Evolutionary conservation across 2,888 invertebrate species (phyloP).

Genomic region (Willowsia nigromaculata): DNA sequence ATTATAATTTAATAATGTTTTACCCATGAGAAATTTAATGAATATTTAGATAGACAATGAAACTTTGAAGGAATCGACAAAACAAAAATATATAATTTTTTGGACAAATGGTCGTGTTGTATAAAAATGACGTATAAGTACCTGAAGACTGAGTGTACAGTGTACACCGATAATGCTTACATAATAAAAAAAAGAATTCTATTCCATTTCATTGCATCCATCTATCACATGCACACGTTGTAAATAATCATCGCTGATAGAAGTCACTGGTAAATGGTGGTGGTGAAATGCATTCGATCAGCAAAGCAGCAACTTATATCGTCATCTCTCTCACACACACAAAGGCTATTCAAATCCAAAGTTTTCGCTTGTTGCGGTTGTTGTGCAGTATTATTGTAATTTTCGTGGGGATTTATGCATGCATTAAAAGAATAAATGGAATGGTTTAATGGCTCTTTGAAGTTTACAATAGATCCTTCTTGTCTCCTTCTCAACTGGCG

Average conservation of each 20-base stretch:
- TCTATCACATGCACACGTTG: constrained; percentile 51
- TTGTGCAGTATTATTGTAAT: constrained; percentile 44
- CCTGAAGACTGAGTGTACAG: no score
- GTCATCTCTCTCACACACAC: neutral
- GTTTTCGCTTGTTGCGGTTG: constrained; percentile 34
- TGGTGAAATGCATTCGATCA: constrained; percentile 42
- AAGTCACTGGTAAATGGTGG: neutral
- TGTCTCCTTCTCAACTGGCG: constrained; percentile 17
- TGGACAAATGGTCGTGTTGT: no score
- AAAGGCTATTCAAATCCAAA: constrained; percentile 30
- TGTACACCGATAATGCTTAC: neutral
- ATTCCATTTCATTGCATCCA: constrained; percentile 29
- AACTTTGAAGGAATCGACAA: no score
- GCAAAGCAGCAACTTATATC: neutral
- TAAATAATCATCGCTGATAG: constrained; percentile 38
- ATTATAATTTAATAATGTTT: no score
- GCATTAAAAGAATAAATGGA: constrained; percentile 68
- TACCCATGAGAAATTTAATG: no score
- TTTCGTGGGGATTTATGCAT: constrained; percentile 67
- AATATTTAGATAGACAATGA: no score
- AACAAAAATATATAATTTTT: no score
- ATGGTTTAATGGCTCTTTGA: constrained; percentile 61
- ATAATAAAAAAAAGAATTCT: constrained; percentile 2
- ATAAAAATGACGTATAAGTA: no score
- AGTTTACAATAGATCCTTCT: constrained; percentile 22